Evolutionary conservation across 2,113 vertebrate genomes (phyloP).

Genomic region (Callocephalon fimbriatum): DNA sequence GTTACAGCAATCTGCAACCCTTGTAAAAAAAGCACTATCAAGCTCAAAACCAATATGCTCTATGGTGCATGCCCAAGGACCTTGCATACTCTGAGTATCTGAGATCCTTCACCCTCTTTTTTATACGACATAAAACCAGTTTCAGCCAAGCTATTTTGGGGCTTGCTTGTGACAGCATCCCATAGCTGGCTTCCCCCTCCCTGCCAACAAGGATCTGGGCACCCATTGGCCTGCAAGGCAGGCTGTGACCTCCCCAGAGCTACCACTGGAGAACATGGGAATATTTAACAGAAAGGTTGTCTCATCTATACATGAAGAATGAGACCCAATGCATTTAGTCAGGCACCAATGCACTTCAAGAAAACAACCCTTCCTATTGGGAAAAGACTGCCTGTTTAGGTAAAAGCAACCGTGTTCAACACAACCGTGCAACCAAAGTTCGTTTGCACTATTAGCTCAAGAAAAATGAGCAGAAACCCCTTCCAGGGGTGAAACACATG

Average conservation of each 20-base stretch:
- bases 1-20: conserved; percentile 47
- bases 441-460: background rate
- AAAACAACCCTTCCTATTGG: conserved; percentile 72
- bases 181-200: conserved; percentile 34
- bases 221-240: conserved; percentile 76
- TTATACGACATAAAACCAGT: conserved; percentile 70
- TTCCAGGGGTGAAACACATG: background rate
- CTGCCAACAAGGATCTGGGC: conserved; percentile 11
- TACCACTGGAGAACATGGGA: conserved; percentile 84
- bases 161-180: conserved; percentile 61
- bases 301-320: conserved; percentile 81
- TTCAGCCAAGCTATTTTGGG: conserved; percentile 67
- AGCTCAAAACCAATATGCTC: conserved; percentile 30
- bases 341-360: conserved; percentile 76
- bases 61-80: conserved; percentile 23
- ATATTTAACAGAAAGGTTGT: conserved; percentile 86
- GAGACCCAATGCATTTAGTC: conserved; percentile 85
- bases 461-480: conserved; percentile 41
- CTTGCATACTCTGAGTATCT: conserved; percentile 65
- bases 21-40: conserved; percentile 31
- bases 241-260: conserved; percentile 69
- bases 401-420: background rate
- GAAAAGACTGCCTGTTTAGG: conserved; percentile 55
- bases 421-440: background rate
- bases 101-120: conserved; percentile 59